phyloP scores from a whole-genome alignment of 2,113 vertebrate species.

The Cichladusa arquata region DNA sequence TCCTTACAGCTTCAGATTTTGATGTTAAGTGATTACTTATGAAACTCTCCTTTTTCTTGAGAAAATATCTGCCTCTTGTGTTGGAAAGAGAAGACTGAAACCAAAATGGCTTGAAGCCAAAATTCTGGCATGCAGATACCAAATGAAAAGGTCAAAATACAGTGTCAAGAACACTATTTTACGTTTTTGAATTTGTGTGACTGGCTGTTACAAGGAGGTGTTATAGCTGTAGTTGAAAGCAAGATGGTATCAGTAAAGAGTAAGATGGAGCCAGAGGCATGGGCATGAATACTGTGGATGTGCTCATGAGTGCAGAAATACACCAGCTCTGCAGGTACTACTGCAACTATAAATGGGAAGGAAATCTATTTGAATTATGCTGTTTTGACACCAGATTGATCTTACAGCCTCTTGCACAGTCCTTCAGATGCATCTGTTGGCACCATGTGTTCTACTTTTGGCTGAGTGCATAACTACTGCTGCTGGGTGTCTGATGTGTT shows the following conservation, averaged over 20 bases:
- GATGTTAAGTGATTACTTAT: neutral
- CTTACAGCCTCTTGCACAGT: neutral
- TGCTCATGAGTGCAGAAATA: neutral
- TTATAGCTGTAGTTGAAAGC: neutral
- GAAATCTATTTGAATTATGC: neutral
- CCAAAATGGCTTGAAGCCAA: neutral
- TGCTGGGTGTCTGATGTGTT: neutral
- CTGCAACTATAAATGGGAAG: neutral
- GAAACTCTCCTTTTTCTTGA: neutral
- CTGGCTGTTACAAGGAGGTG: neutral
- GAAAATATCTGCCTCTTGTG: neutral
- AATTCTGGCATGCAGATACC: neutral
- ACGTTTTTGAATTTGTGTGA: neutral
- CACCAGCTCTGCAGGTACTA: neutral
- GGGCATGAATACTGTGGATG: rapidly evolving
- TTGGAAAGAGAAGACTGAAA: neutral
- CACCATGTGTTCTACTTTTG: neutral
- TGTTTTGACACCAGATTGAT: neutral
- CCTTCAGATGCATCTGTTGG: neutral
- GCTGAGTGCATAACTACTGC: neutral
- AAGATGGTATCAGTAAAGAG: neutral
- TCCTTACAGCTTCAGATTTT: neutral
- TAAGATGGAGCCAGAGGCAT: neutral
- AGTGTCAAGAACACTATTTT: neutral
- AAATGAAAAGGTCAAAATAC: neutral